Conservation (phyloP, 92 coral and sea anemone genomes). For the Anthopleura xanthogrammica region DNA sequence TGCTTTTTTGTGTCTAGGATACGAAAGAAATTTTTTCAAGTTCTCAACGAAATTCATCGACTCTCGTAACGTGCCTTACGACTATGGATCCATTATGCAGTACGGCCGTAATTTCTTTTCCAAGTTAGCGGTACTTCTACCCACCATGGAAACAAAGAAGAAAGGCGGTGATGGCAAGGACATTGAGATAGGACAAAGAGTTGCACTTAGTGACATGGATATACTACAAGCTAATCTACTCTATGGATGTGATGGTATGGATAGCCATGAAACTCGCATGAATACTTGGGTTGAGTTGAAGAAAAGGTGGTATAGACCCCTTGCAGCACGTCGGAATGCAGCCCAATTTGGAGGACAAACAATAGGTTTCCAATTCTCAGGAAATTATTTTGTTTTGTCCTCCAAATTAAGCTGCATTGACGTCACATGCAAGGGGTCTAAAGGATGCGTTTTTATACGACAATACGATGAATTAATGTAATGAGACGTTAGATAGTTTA, state of each 20-base stretch:
- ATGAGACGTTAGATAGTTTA: too few species aligned
- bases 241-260: slow-evolving; percentile 76
- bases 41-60: slow-evolving; percentile 82
- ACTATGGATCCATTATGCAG: slow-evolving; percentile 95
- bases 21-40: slow-evolving; percentile 74
- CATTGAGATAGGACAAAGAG: slow-evolving; percentile 76
- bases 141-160: slow-evolving; percentile 56
- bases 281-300: too few species aligned
- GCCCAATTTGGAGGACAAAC: too few species aligned
- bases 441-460: too few species aligned
- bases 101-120: slow-evolving; percentile 85
- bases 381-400: too few species aligned
- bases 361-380: too few species aligned
- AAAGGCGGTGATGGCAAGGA: slow-evolving; percentile 18
- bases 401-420: too few species aligned
- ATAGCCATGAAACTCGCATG: too few species aligned
- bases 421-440: too few species aligned
- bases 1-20: slow-evolving; percentile 43
- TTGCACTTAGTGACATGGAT: slow-evolving; percentile 77
- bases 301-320: too few species aligned
- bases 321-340: too few species aligned
- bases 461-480: too few species aligned
- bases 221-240: slow-evolving; percentile 80
- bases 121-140: slow-evolving; percentile 51
- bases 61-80: slow-evolving; percentile 87